These are phyloP conservation scores for Laothoe populi DNA, from an alignment of 2,888 invertebrate genomes.

Conservation along the genomic window DNA sequence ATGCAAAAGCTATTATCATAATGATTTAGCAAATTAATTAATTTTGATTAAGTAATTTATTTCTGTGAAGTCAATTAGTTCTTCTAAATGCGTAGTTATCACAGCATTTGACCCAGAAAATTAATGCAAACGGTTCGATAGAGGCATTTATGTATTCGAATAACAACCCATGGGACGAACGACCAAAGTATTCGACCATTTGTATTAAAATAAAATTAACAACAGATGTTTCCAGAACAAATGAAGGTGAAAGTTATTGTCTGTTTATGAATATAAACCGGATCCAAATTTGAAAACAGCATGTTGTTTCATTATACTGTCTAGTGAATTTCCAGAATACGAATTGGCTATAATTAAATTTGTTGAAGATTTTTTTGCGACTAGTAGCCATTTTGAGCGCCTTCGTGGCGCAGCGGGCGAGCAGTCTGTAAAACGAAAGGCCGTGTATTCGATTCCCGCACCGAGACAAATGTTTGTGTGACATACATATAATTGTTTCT, in stretches of 20 bases:
- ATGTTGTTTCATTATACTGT: background rate
- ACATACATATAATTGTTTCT: too few relatives aligned
- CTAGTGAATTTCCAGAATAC: slow-evolving; percentile 6
- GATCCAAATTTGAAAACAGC: slow-evolving; percentile 22
- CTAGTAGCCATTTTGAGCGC: background rate
- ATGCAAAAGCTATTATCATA: background rate
- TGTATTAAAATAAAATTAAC: background rate
- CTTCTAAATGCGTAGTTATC: slow-evolving; percentile 36
- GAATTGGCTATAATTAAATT: background rate
- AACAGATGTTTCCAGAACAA: slow-evolving; percentile 38
- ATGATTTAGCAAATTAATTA: background rate
- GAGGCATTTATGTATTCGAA: background rate
- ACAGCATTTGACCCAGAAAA: slow-evolving; percentile 46
- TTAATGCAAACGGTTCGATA: slow-evolving; percentile 37
- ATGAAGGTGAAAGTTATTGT: slow-evolving; percentile 19
- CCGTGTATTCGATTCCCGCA: too few relatives aligned
- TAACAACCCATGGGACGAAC: background rate
- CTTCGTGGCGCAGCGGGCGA: too few relatives aligned
- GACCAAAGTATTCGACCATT: background rate
- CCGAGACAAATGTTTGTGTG: too few relatives aligned
- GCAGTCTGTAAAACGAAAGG: too few relatives aligned
- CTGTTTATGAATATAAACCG: slow-evolving; percentile 26
- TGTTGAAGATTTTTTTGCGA: background rate
- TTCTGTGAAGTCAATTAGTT: background rate
- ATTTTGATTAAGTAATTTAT: background rate